Evolutionary conservation across 53 echinoderm and acorn worm species (phyloP).

Genomic region (Actinopyga echinites): DNA sequence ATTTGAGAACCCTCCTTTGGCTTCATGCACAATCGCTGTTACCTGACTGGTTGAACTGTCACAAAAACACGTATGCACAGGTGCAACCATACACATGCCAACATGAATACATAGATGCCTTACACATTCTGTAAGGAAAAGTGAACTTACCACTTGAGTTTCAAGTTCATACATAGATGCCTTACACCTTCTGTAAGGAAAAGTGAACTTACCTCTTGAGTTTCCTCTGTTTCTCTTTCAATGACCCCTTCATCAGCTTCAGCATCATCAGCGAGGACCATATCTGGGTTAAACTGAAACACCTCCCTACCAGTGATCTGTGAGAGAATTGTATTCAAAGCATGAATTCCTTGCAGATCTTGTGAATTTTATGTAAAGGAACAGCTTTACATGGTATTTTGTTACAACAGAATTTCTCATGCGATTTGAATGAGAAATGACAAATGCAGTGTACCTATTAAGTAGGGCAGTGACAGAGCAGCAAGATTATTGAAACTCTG

Average conservation of each 20-base stretch:
- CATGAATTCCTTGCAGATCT: no score
- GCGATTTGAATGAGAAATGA: no score
- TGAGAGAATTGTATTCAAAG: not conserved
- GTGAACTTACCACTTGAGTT: not conserved
- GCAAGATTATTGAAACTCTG: no score
- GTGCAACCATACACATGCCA: not conserved
- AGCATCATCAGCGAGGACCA: conserved; percentile 82
- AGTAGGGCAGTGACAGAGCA: no score
- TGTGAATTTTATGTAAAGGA: no score
- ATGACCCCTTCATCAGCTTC: conserved; percentile 74
- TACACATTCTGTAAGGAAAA: not conserved
- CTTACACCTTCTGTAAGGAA: not conserved
- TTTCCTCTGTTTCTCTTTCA: conserved; percentile 53
- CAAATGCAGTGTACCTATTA: no score
- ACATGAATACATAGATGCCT: not conserved
- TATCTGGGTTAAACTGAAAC: conserved; percentile 89
- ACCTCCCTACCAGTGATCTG: conserved; percentile 96
- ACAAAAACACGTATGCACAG: not conserved
- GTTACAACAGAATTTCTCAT: no score
- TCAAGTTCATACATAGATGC: not conserved
- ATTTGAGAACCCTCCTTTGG: no score
- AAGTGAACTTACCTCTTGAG: not conserved
- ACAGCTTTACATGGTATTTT: no score
- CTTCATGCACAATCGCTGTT: no score
- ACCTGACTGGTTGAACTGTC: no score